Evolutionary conservation across 64 coral and sea anemone genomes (phyloP), one percentile per base, ranked within the genome.

Genomic region (Actinia equina): DNA sequence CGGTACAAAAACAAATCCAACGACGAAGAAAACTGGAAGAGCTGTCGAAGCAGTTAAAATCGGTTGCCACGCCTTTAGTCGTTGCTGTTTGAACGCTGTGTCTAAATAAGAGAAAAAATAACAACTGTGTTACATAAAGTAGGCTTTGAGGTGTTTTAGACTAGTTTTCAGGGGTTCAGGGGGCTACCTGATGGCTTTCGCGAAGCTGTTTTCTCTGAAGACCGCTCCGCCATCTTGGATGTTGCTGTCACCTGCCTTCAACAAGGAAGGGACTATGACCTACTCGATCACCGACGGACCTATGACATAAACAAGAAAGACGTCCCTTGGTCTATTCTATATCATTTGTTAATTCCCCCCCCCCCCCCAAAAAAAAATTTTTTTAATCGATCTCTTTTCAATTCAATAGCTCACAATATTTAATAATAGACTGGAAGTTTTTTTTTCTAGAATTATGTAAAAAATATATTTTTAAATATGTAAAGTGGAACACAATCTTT

Each of bases 61-160:
- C 25, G 97, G 97, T 99, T 99, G 97, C 97, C 97, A 99, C 59
- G 97, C 97, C 77, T 93, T 99, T 80, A 99, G 69, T 79, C 97
- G 86, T 23, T 99, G 97, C 60, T 99, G 97, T 93, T 99, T 99
- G 76, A 99, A 99, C 54, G 94, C 88, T 52, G 97, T 93, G 87
- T 95, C 97, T 99, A 51, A 25, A 95, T 88, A 63, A 83, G 55
- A 89, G 42, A 71, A 63, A 37, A 61, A 84, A 74, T 14, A 74
- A 2, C n/a, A 26, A 74, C n/a, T 56, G 14, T 53, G 1, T 67
- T 19, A 85, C 9, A 86, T 77, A 54, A 25, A 61, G 16, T 5
- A 87, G 41, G 15, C 62, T 43, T 52, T 82, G 43, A 54, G 58
- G 7, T 86, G 52, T 14, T 82, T 30, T 56, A 15, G 49, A 17